Evolutionary conservation across 2,113 vertebrate species (phyloP), one percentile per base, ranked within the genome.

Genomic region (Xenus cinereus): DNA sequence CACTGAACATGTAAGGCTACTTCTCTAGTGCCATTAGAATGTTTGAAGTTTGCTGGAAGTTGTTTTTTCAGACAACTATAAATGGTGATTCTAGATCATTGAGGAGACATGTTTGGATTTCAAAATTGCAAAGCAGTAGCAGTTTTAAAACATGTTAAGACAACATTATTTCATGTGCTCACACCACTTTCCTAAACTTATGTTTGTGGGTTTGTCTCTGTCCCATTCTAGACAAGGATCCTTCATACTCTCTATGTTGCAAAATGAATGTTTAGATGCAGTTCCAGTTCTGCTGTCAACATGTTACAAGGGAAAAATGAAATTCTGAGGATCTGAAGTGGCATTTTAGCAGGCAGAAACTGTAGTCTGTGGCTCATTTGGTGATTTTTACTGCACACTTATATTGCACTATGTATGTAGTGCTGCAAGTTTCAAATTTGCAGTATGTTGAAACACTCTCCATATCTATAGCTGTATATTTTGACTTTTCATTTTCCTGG

Each of bases 111-210:
- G 19, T 72, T 73, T 89, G 39, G 24, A 51, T 84, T 95, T 94
- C 30, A 48, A 39, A 91, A 41, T 28, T 80, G 45, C 37, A 37
- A 71, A 75, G 51, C 41, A 89, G 21, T 51, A 51, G 24, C 5
- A 32, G 37, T 33, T 87, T 33, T 84, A 69, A 94, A 92, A 71
- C 20, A 1, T 17, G 4, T 45, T 78, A 33, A 53, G 79, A 37
- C 0, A 0, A 2, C 2, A 3, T 20, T 56, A 9, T 54, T 71
- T 88, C 14, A 11, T 41, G 17, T 19, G 23, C 15, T 89, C 4
- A 16, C 18, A 39, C 6, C 11, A 13, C 51, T 86, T 90, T 7
- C 48, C 22, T 26, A 54, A 69, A 41, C 27, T 53, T 87, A 6
- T 0, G 1, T 51, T 75, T 85, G 14, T 85, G n/a, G 5, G 83